These are phyloP conservation scores for Pristionchus fissidentatus DNA, from an alignment of 2,888 invertebrate species.

Conservation along the genomic window DNA sequence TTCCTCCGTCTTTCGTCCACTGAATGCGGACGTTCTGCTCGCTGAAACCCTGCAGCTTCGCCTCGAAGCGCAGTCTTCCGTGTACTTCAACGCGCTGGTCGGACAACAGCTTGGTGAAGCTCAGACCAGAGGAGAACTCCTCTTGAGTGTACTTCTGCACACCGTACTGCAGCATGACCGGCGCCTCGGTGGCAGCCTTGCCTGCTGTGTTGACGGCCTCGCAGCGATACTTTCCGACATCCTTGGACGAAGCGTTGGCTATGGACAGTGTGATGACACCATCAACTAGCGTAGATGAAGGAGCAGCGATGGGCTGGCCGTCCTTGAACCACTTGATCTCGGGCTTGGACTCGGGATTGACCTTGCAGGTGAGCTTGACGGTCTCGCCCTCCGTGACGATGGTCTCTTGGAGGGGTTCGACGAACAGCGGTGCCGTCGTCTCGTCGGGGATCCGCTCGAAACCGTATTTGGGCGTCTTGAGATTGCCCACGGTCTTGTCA, in stretches of 20 bases:
- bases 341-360: slow-evolving; percentile 68
- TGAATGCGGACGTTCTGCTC: slow-evolving; percentile 53
- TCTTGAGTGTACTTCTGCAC: slow-evolving; percentile 50
- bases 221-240: slow-evolving; percentile 81
- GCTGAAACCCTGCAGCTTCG: neutral
- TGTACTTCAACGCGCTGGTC: slow-evolving; percentile 52
- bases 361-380: slow-evolving; percentile 80
- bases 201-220: slow-evolving; percentile 88
- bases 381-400: slow-evolving; percentile 91
- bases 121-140: neutral
- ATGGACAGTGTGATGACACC: slow-evolving; percentile 75
- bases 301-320: slow-evolving; percentile 62
- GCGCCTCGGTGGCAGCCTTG: slow-evolving; percentile 77
- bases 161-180: slow-evolving; percentile 65
- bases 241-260: slow-evolving; percentile 65
- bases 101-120: slow-evolving; percentile 52
- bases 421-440: slow-evolving; percentile 63
- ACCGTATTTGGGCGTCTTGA: slow-evolving; percentile 69
- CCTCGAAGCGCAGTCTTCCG: slow-evolving; percentile 33
- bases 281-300: slow-evolving; percentile 64
- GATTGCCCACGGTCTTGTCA: slow-evolving; percentile 66
- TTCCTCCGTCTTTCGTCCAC: slow-evolving; percentile 62
- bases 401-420: slow-evolving; percentile 81
- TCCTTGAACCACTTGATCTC: slow-evolving; percentile 68
- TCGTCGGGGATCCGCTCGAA: slow-evolving; percentile 78